Percentiles rank a stretch among this genome's conserved stretches.
Evolutionary conservation across 2,797 vertebrate genomes (phyloP).

Genomic region (Capromys pilorides): DNA sequence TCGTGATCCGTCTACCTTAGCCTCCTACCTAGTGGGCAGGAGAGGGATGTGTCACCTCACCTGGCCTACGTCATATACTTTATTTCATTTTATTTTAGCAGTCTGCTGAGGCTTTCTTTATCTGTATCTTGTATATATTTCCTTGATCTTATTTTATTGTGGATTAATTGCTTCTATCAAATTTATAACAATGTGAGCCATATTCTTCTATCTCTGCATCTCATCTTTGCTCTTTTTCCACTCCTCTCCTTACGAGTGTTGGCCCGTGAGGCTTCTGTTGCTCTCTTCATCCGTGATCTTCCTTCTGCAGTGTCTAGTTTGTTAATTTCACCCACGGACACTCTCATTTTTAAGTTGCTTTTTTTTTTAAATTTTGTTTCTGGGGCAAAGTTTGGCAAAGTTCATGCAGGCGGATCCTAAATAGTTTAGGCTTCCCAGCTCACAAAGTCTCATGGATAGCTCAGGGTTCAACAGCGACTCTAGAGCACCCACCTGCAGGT

Average conservation of each 20-base stretch:
- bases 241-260: neutral
- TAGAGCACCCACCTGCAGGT: neutral
- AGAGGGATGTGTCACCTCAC: neutral
- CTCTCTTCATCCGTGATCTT: conserved; percentile 42
- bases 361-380: conserved; percentile 8
- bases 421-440: neutral
- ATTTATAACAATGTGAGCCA: neutral
- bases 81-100: neutral
- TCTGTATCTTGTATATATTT: neutral
- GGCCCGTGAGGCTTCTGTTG: neutral
- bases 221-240: neutral
- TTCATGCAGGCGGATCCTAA: neutral
- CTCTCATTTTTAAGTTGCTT: neutral
- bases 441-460: neutral
- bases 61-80: neutral
- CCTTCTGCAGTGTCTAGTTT: neutral
- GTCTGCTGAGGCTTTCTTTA: neutral
- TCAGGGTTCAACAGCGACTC: neutral
- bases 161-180: conserved; percentile 20
- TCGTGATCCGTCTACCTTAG: neutral
- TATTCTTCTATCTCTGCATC: neutral
- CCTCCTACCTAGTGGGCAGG: neutral
- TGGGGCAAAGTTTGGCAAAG: neutral
- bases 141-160: conserved; percentile 16
- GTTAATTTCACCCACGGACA: neutral